Evolutionary conservation across 2,888 invertebrate genomes (phyloP).

Genomic region (Criorhina ranunculi): DNA sequence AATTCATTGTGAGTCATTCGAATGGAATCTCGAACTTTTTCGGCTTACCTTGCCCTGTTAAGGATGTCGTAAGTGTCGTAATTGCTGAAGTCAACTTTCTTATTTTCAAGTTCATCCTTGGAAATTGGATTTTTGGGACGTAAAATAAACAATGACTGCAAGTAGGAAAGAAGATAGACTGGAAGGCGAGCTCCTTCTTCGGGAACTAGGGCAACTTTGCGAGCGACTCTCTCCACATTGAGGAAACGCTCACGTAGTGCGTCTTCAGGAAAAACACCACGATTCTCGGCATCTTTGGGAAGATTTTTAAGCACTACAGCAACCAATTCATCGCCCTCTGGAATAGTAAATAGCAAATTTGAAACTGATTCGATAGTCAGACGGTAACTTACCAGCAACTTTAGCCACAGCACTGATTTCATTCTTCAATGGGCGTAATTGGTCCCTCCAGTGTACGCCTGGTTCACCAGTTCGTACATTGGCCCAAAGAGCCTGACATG

Average conservation of each 20-base stretch:
- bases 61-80: slow-evolving; percentile 95
- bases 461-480: slow-evolving; percentile 89
- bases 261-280: slow-evolving; percentile 95
- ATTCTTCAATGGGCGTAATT: slow-evolving; percentile 87
- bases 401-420: slow-evolving; percentile 91
- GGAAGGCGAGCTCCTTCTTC: slow-evolving; percentile 94
- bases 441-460: slow-evolving; percentile 86
- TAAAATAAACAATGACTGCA: slow-evolving; percentile 94
- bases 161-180: slow-evolving; percentile 92
- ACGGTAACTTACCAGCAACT: slow-evolving; percentile 88
- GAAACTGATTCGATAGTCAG: background rate
- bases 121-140: slow-evolving; percentile 89
- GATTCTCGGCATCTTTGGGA: slow-evolving; percentile 89
- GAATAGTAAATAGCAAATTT: slow-evolving; percentile 75
- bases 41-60: slow-evolving; percentile 91
- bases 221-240: slow-evolving; percentile 91
- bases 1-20: background rate
- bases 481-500: slow-evolving; percentile 94
- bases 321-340: slow-evolving; percentile 92
- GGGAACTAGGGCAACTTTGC: slow-evolving; percentile 93
- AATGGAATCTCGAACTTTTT: background rate
- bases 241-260: slow-evolving; percentile 93
- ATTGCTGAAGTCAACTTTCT: slow-evolving; percentile 89
- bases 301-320: slow-evolving; percentile 91
- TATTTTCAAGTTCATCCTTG: slow-evolving; percentile 89